Evolutionary conservation across 2,113 vertebrate species (phyloP).

Genomic region (Amblyopsis rosae): DNA sequence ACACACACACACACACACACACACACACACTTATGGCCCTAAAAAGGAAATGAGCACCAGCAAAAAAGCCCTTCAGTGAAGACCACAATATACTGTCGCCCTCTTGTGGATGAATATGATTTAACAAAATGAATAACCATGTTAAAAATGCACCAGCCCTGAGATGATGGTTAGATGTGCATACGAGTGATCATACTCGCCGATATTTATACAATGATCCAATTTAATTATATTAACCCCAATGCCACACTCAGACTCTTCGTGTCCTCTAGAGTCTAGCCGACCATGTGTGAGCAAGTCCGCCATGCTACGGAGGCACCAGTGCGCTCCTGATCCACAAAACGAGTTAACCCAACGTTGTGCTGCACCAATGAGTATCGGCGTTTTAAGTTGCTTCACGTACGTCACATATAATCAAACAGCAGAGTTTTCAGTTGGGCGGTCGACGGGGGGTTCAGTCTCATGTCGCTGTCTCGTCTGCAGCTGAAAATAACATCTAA

Average conservation of each 20-base stretch:
- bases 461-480: conserved; percentile 48
- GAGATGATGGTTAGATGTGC: no score
- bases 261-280: background rate
- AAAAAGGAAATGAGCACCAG: background rate
- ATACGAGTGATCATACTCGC: no score
- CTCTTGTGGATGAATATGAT: conserved; percentile 29
- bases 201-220: no score
- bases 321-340: background rate
- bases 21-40: background rate
- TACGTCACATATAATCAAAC: conserved; percentile 50
- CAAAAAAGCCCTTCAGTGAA: background rate
- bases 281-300: background rate
- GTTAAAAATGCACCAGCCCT: no score
- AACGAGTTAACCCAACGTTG: background rate
- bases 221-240: no score
- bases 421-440: conserved; percentile 1
- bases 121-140: background rate
- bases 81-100: conserved; percentile 32
- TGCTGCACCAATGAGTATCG: conserved; percentile 31
- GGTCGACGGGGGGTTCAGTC: conserved; percentile 14
- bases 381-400: rapidly evolving
- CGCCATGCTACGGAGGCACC: background rate
- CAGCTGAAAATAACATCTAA: conserved; percentile 50
- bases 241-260: background rate
- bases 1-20: background rate